These are phyloP conservation scores for Epinotia brunnichana DNA, from an alignment of 2,888 invertebrate genomes.

Conservation along the genomic window DNA sequence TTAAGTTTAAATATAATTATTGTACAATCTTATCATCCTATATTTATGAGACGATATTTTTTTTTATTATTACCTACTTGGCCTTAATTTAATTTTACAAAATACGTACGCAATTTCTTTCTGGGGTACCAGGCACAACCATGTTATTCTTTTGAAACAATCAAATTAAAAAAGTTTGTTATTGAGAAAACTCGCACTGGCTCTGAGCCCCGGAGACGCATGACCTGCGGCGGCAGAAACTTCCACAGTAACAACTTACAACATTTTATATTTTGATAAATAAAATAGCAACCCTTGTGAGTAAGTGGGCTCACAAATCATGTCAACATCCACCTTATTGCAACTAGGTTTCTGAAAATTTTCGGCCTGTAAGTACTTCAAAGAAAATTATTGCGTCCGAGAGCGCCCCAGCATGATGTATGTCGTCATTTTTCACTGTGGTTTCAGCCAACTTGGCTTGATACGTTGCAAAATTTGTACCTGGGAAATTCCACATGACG, in stretches of 20 bases:
- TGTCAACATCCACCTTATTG: slow-evolving; percentile 72
- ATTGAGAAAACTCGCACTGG: slow-evolving; percentile 14
- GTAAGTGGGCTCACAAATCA: slow-evolving; percentile 70
- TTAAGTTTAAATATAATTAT: no score
- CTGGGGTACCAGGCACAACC: slow-evolving; percentile 18
- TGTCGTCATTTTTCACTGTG: slow-evolving; percentile 62
- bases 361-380: slow-evolving; percentile 50
- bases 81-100: background rate
- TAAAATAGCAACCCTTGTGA: slow-evolving; percentile 51
- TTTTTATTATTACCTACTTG: no score
- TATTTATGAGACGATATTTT: no score
- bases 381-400: slow-evolving; percentile 42
- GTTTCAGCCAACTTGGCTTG: slow-evolving; percentile 54
- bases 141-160: slow-evolving; percentile 36
- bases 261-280: slow-evolving; percentile 25
- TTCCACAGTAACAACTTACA: slow-evolving; percentile 17
- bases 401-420: slow-evolving; percentile 61
- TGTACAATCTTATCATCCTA: no score
- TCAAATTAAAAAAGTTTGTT: slow-evolving; percentile 40
- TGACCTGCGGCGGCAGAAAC: slow-evolving; percentile 13
- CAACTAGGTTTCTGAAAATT: slow-evolving; percentile 65
- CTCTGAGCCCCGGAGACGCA: slow-evolving; percentile 14
- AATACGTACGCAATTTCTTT: slow-evolving; percentile 9
- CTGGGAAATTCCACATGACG: slow-evolving; percentile 1
- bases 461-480: slow-evolving; percentile 35